phyloP scores from a whole-genome alignment of 2,888 invertebrate species.

The Germaria angustata region DNA sequence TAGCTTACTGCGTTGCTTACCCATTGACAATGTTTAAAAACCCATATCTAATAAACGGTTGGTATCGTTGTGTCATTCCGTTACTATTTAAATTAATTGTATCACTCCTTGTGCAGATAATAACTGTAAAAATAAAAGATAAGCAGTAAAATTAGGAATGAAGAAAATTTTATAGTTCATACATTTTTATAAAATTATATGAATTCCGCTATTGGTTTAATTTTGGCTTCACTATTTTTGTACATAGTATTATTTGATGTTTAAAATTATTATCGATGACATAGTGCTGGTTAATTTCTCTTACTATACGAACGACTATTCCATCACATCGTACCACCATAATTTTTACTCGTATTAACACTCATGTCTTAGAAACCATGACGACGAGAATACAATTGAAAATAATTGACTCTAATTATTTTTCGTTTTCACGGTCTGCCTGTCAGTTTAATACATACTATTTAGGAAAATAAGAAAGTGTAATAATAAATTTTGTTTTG shows the following conservation, averaged over 20 bases:
- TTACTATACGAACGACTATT: too few species aligned
- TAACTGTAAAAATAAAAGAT: too few species aligned
- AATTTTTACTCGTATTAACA: not conserved
- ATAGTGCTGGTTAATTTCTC: not conserved
- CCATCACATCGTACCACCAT: too few species aligned
- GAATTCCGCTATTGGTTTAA: too few species aligned
- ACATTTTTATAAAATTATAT: too few species aligned
- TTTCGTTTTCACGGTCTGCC: not conserved
- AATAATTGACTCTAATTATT: constrained; percentile 62
- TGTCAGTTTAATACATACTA: not conserved
- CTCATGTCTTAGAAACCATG: constrained; percentile 30
- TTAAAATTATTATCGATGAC: not conserved
- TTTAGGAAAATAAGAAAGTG: not conserved
- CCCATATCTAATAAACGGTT: not conserved
- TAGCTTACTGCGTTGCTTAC: not conserved
- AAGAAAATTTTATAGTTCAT: too few species aligned
- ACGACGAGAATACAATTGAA: constrained; percentile 43
- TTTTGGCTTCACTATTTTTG: too few species aligned
- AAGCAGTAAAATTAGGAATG: too few species aligned
- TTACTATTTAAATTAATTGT: not conserved
- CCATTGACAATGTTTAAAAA: too few species aligned
- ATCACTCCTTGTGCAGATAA: too few species aligned
- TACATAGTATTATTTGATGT: too few species aligned
- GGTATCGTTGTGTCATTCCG: not conserved
- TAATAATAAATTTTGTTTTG: constrained; percentile 44